Conservation (phyloP, 2,113 vertebrate species). For the Pagrus major region DNA sequence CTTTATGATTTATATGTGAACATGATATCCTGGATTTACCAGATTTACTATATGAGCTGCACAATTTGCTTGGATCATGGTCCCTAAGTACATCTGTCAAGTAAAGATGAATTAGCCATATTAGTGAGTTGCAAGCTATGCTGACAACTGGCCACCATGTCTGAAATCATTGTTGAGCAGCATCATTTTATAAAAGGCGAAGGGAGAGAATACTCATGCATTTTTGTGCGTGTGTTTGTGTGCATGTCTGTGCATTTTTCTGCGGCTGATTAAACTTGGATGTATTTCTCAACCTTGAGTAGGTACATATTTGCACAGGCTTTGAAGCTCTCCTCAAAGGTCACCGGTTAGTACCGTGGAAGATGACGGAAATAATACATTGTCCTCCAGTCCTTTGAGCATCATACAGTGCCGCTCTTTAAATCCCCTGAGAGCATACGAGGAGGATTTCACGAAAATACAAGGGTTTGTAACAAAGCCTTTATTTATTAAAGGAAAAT, state of each 20-base stretch:
- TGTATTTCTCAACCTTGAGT: slow-evolving; percentile 7
- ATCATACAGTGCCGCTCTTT: slow-evolving; percentile 8
- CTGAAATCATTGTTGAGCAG: slow-evolving; percentile 1
- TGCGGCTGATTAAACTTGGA: slow-evolving; percentile 28
- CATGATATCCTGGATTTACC: neutral
- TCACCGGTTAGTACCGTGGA: neutral
- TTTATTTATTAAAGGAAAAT: neutral
- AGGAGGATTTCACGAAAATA: slow-evolving; percentile 5
- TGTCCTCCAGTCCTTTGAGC: slow-evolving; percentile 29
- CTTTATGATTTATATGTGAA: neutral
- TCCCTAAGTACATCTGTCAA: neutral
- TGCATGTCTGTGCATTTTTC: slow-evolving; percentile 30
- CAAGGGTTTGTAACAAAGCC: slow-evolving; percentile 2
- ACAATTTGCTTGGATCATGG: neutral
- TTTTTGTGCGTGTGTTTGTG: slow-evolving; percentile 13
- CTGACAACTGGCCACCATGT: neutral
- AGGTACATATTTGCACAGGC: slow-evolving; percentile 32
- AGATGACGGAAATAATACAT: slow-evolving; percentile 13
- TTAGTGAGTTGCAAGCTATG: neutral
- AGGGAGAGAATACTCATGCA: neutral
- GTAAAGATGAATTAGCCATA: neutral
- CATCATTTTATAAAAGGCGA: neutral
- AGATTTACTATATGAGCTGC: slow-evolving; percentile 1
- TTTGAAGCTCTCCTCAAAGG: slow-evolving; percentile 19
- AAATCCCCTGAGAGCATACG: slow-evolving; percentile 19